Conservation (phyloP, 2,888 invertebrate species). For the Drosophila anomelani region DNA sequence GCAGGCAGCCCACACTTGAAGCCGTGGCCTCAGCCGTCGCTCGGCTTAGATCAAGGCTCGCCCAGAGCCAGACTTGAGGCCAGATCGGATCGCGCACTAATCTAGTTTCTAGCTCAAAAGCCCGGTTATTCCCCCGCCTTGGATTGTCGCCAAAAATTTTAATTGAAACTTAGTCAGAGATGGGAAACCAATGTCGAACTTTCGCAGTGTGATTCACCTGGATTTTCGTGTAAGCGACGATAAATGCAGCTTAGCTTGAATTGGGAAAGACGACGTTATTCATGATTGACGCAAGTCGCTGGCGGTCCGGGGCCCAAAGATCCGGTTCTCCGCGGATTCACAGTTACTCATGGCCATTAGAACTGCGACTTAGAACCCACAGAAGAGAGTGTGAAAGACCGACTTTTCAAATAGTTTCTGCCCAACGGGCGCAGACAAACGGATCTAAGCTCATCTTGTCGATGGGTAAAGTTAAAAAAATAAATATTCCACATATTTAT, state of each 20-base stretch:
- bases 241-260: constrained; percentile 19
- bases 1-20: constrained; percentile 31
- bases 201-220: constrained; percentile 51
- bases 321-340: constrained; percentile 28
- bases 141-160: constrained; percentile 1
- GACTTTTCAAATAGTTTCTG: constrained; percentile 22
- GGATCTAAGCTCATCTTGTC: constrained; percentile 28
- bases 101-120: constrained; percentile 35
- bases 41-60: constrained; percentile 62
- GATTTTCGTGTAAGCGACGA: constrained; percentile 12
- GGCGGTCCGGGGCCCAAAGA: not conserved
- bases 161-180: constrained; percentile 41
- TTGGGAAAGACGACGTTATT: constrained; percentile 41
- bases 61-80: constrained; percentile 32
- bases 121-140: constrained; percentile 35
- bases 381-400: constrained; percentile 29
- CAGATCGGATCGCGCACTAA: constrained; percentile 11
- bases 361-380: constrained; percentile 30
- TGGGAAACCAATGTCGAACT: constrained; percentile 16
- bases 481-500: not conserved
- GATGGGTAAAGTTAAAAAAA: constrained; percentile 15
- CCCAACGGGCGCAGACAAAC: constrained; percentile 13
- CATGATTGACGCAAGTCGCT: constrained; percentile 27
- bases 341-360: constrained; percentile 33
- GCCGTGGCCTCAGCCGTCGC: constrained; percentile 40